Percentiles rank a stretch among this genome's conserved stretches.
These are phyloP conservation scores for Cotesia glomerata DNA, from an alignment of 1,140 invertebrate species.

Conservation along the genomic window DNA sequence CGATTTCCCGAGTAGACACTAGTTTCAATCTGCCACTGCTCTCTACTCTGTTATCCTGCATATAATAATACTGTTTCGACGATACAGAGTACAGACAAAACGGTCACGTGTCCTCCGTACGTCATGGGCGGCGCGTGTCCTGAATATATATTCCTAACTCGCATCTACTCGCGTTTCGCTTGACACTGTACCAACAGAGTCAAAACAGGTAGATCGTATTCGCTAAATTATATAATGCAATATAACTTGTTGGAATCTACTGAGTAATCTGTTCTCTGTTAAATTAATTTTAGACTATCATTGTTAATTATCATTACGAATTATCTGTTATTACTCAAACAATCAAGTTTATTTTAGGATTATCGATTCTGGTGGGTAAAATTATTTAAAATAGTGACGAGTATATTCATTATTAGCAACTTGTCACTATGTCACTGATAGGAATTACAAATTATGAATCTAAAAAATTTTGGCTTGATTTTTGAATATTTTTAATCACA, in stretches of 20 bases:
- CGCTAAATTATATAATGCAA: slow-evolving; percentile 20
- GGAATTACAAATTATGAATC: no score
- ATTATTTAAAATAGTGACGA: no score
- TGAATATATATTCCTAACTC: slow-evolving; percentile 39
- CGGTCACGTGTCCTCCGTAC: slow-evolving; percentile 54
- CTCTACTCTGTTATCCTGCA: no score
- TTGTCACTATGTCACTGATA: no score
- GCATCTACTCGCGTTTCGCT: neutral
- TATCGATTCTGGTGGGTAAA: no score
- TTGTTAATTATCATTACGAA: no score
- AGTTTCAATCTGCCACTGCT: no score
- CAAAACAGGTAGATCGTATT: slow-evolving; percentile 38
- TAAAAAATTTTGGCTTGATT: no score
- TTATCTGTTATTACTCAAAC: no score
- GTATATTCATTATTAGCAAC: no score
- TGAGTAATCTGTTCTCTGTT: slow-evolving; percentile 27
- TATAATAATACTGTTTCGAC: slow-evolving; percentile 2
- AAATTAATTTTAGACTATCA: neutral
- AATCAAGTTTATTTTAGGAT: no score
- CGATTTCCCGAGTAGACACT: slow-evolving; percentile 19
- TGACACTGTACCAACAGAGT: neutral
- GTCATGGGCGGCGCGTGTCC: slow-evolving; percentile 46
- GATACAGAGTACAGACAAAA: slow-evolving; percentile 39
- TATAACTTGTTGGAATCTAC: slow-evolving; percentile 27
- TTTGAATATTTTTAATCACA: no score